Evolutionary conservation across 2,888 invertebrate genomes (phyloP).

Genomic region (Aphelenchoides bicaudatus): DNA sequence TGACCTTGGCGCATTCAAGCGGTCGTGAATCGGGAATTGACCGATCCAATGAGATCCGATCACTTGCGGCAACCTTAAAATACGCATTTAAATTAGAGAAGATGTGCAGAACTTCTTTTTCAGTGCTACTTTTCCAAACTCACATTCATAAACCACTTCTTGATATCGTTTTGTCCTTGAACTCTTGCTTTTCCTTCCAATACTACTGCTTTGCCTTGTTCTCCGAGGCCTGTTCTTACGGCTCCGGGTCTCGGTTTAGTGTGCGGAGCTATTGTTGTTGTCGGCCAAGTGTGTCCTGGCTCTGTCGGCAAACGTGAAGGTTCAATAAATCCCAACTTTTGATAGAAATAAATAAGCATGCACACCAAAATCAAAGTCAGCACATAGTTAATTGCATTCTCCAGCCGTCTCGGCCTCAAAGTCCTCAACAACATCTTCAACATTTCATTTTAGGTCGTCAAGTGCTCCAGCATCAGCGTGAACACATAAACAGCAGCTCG

Average conservation of each 20-base stretch:
- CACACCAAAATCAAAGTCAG: constrained; percentile 22
- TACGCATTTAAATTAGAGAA: too few species aligned
- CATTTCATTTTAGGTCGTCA: too few species aligned
- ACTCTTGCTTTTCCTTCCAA: constrained; percentile 34
- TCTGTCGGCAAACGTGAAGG: constrained; percentile 22
- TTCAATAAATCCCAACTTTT: constrained; percentile 15
- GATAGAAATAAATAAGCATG: constrained; percentile 27
- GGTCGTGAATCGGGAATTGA: constrained; percentile 62
- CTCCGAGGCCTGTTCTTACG: constrained; percentile 36
- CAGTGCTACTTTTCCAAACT: constrained; percentile 37
- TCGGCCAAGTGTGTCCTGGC: constrained; percentile 31
- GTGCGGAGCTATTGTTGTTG: constrained; percentile 20
- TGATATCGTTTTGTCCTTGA: constrained; percentile 39
- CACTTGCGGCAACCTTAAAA: constrained; percentile 60
- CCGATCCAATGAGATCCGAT: constrained; percentile 64
- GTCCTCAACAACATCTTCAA: constrained; percentile 20
- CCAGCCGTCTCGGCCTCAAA: constrained; percentile 25
- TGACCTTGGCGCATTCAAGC: constrained; percentile 50
- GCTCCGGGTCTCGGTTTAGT: constrained; percentile 22
- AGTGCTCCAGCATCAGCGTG: too few species aligned
- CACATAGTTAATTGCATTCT: constrained; percentile 27
- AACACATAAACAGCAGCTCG: too few species aligned
- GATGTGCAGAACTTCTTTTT: too few species aligned
- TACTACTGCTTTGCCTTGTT: constrained; percentile 35
- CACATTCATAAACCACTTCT: constrained; percentile 49